Base-by-base conservation (phyloP, 2,888 invertebrate species). In the Lasioglossum calceatum region DNA sequence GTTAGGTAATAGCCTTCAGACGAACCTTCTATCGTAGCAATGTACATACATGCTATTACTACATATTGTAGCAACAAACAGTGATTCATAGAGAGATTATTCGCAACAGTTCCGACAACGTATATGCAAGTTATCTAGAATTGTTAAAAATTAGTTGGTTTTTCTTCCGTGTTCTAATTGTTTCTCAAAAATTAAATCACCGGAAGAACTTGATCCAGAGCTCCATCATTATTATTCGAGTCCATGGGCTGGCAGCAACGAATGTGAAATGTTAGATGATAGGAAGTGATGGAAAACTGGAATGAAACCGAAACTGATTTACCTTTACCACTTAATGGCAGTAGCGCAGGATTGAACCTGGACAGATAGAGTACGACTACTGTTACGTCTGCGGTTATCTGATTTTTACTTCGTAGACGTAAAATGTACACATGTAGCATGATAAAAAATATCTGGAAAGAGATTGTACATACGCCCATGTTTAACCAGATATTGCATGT, bases 261-360 rank as follows among this genome's bases (percentile, higher is more conserved):
- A 76, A 16, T 12, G 10, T 42, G 19, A 32, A 42, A 19, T 10
- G 16, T 42, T 73, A 19, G 58, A 44, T 2, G 44, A 61, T 39
- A 42, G n/a, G 36, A 47, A 74, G 16, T 5, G 54, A 44, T n/a
- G 16, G n/a, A 47, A 80, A 39, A 67, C 27, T 27, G 19, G 36
- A 67, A n/a, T 39, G 39, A 75, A 77, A 79, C 14, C 1, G 42
- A 58, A 23, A 73, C 44, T 39, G 74, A 80, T 67, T 27, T 32
- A 36, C 36, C 19, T 36, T 8, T 36, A 67, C 36, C 19, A 19
- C 19, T 36, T 19, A 70, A 70, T 39, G 70, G 10, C 10, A 42
- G 70, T 70, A 27, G 14, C 23, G 16, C 73, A 19, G 47, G 42
- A 4, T 23, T 14, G 47, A 27, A 27, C 39, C n/a, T 12, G 7